Conservation (phyloP, 2,113 vertebrate genomes). For the Ictidomys tridecemlineatus region DNA sequence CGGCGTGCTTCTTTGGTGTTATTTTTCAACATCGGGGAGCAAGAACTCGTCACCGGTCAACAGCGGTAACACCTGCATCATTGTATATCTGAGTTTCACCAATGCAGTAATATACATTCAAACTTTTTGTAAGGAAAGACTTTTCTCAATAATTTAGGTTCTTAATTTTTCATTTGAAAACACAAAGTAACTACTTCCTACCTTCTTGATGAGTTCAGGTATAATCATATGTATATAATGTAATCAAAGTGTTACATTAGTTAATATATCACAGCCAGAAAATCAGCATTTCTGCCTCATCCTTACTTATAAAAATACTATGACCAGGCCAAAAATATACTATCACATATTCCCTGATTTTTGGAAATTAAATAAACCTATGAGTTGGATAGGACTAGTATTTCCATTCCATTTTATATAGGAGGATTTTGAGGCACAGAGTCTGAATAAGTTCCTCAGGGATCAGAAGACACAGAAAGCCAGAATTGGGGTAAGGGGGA, state of each 20-base stretch:
- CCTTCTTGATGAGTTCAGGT: constrained; percentile 38
- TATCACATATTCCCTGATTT: background rate
- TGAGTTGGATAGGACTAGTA: background rate
- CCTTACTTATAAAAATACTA: background rate
- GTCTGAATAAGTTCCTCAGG: background rate
- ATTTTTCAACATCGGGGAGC: no score
- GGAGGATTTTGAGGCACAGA: constrained; percentile 6
- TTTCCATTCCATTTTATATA: background rate
- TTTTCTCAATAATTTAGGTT: constrained; percentile 11
- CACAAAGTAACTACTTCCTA: constrained; percentile 18
- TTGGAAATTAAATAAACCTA: background rate
- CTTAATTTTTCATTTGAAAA: constrained; percentile 50
- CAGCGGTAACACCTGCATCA: background rate
- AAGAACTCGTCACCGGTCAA: no score
- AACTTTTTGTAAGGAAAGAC: background rate
- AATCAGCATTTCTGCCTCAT: background rate
- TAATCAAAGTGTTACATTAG: background rate
- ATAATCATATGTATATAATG: background rate
- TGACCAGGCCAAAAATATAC: background rate
- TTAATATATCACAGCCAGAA: background rate
- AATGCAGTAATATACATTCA: background rate
- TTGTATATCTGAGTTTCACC: background rate
- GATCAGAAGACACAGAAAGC: background rate
- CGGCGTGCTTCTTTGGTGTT: no score
- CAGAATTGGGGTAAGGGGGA: background rate